Percentiles rank a stretch among this genome's conserved stretches.
Conservation (phyloP, 2,888 invertebrate genomes). For the Polylopha cassiicola region DNA sequence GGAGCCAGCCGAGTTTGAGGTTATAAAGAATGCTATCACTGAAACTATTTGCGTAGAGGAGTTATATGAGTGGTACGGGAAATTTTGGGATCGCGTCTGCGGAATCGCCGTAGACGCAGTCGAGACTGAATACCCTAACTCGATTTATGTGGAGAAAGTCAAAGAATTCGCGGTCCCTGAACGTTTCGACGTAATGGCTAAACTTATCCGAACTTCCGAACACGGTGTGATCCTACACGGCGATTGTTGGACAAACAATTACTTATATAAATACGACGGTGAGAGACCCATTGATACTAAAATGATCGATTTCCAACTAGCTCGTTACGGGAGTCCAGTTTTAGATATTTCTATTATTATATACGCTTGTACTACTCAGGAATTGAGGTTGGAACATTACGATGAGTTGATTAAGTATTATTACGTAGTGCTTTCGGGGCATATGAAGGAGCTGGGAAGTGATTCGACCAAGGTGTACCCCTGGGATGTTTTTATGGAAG, state of each 20-base stretch:
- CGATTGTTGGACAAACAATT: slow-evolving; percentile 87
- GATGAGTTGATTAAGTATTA: slow-evolving; percentile 70
- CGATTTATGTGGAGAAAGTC: slow-evolving; percentile 75
- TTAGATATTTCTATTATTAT: slow-evolving; percentile 69
- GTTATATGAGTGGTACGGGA: slow-evolving; percentile 78
- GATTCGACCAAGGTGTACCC: slow-evolving; percentile 66
- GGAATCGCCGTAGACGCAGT: slow-evolving; percentile 80
- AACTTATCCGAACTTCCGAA: slow-evolving; percentile 50
- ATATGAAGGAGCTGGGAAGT: slow-evolving; percentile 69
- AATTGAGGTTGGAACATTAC: slow-evolving; percentile 65
- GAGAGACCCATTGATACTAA: slow-evolving; percentile 59
- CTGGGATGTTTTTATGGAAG: slow-evolving; percentile 51
- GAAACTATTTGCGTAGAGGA: no score
- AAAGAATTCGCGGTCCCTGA: slow-evolving; percentile 73
- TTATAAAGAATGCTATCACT: slow-evolving; percentile 37
- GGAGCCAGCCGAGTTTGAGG: slow-evolving; percentile 46
- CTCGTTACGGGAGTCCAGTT: no score
- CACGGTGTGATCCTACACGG: slow-evolving; percentile 82
- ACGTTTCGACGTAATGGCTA: slow-evolving; percentile 66
- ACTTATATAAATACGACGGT: slow-evolving; percentile 70
- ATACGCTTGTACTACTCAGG: slow-evolving; percentile 71
- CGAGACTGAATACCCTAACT: slow-evolving; percentile 78
- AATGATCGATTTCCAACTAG: slow-evolving; percentile 46
- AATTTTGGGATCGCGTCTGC: slow-evolving; percentile 70
- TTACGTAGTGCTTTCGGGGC: slow-evolving; percentile 57